Evolutionary conservation across 1,140 invertebrate genomes (phyloP).

Genomic region (Lucilia cuprina): DNA sequence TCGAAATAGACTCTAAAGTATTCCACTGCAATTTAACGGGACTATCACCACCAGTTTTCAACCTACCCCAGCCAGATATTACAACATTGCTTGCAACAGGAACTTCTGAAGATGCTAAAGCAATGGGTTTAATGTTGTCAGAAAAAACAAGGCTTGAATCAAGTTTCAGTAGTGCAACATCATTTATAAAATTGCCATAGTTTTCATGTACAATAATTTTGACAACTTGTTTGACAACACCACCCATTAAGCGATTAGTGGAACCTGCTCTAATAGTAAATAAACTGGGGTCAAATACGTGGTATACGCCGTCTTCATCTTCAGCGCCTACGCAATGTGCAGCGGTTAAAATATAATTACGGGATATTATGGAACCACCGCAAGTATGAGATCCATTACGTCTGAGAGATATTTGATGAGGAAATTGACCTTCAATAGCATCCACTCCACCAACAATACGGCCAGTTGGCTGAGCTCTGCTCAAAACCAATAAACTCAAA

Average conservation of each 20-base stretch:
- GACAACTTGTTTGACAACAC: slow-evolving; percentile 51
- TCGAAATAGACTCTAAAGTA: slow-evolving; percentile 22
- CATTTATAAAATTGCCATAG: slow-evolving; percentile 54
- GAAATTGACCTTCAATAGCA: slow-evolving; percentile 54
- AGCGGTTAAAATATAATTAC: slow-evolving; percentile 64
- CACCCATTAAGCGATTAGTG: slow-evolving; percentile 47
- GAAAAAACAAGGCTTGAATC: slow-evolving; percentile 48
- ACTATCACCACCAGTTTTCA: slow-evolving; percentile 21
- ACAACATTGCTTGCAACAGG: slow-evolving; percentile 37
- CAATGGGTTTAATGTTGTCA: slow-evolving; percentile 50
- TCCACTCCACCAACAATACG: slow-evolving; percentile 62
- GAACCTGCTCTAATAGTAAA: slow-evolving; percentile 57
- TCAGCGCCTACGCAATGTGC: slow-evolving; percentile 62
- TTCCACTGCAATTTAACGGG: slow-evolving; percentile 38
- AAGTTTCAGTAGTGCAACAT: slow-evolving; percentile 63
- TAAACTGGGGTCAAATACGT: background rate
- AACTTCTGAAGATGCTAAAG: slow-evolving; percentile 43
- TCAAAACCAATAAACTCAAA: background rate
- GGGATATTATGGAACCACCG: slow-evolving; percentile 65
- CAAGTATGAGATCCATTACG: slow-evolving; percentile 60
- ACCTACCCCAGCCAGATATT: slow-evolving; percentile 61
- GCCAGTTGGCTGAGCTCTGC: slow-evolving; percentile 1
- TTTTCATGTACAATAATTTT: slow-evolving; percentile 53
- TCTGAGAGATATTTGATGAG: slow-evolving; percentile 62
- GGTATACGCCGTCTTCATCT: background rate